Percentiles rank a stretch among this genome's conserved stretches.
Conservation (phyloP, 2,797 vertebrate species). For the Parotocinclus haroldoi region DNA sequence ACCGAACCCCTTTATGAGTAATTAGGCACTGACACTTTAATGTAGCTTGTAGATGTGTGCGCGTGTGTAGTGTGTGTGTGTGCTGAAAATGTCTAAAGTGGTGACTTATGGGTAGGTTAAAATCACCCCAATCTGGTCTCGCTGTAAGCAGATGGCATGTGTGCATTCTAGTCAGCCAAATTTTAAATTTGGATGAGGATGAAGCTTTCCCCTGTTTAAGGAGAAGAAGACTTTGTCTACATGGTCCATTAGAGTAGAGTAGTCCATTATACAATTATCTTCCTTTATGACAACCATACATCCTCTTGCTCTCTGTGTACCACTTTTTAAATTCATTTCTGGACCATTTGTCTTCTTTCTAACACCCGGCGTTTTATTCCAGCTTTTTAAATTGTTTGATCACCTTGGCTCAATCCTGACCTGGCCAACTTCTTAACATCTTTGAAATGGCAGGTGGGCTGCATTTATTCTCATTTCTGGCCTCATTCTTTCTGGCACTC, state of each 20-base stretch:
- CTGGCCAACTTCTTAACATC: conserved; percentile 10
- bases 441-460: conserved; percentile 21
- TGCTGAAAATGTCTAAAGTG: conserved; percentile 22
- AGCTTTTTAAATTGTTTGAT: neutral
- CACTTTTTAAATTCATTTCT: conserved; percentile 1
- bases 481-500: conserved; percentile 22
- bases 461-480: conserved; percentile 43
- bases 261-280: neutral
- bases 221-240: conserved; percentile 17
- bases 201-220: conserved; percentile 49
- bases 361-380: no score
- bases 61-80: conserved; percentile 2
- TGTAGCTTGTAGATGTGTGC: no score
- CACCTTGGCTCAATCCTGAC: neutral
- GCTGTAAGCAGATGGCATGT: conserved; percentile 32
- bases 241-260: no score
- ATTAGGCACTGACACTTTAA: no score
- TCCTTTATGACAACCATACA: neutral
- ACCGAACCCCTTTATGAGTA: no score
- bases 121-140: conserved; percentile 12
- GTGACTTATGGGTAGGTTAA: conserved; percentile 31
- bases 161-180: conserved; percentile 28
- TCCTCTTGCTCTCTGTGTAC: conserved; percentile 15
- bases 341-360: conserved; percentile 34
- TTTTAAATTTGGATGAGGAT: conserved; percentile 40